Evolutionary conservation across 2,113 vertebrate genomes (phyloP).

Genomic region (Philantomba maxwellii): DNA sequence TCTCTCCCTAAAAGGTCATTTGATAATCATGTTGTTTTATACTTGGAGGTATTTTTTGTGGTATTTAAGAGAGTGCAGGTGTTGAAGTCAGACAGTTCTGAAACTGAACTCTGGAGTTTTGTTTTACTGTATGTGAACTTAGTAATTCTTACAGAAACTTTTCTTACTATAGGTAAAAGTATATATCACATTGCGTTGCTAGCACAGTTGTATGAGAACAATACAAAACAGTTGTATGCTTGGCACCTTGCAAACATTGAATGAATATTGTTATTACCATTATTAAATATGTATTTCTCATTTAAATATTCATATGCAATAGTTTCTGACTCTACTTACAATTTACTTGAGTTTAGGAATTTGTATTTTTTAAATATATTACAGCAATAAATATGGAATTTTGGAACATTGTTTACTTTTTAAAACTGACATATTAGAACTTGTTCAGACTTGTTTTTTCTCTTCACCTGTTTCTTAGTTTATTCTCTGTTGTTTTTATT

Average conservation of each 20-base stretch:
- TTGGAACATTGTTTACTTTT: neutral
- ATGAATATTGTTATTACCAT: neutral
- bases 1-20: neutral
- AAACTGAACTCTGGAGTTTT: neutral
- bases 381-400: neutral
- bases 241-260: neutral
- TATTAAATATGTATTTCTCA: neutral
- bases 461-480: neutral
- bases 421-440: neutral
- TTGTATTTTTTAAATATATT: neutral
- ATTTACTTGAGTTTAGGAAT: neutral
- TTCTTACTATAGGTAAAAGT: neutral
- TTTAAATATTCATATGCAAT: neutral
- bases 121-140: neutral
- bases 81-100: neutral
- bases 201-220: neutral
- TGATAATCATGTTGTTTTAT: neutral
- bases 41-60: neutral
- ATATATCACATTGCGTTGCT: neutral
- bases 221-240: neutral
- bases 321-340: neutral
- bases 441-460: neutral
- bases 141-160: neutral
- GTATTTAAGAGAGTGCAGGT: neutral
- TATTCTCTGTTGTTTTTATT: neutral